Conservation (phyloP, 53 echinoderm and acorn worm species). For the Astropecten irregularis region DNA sequence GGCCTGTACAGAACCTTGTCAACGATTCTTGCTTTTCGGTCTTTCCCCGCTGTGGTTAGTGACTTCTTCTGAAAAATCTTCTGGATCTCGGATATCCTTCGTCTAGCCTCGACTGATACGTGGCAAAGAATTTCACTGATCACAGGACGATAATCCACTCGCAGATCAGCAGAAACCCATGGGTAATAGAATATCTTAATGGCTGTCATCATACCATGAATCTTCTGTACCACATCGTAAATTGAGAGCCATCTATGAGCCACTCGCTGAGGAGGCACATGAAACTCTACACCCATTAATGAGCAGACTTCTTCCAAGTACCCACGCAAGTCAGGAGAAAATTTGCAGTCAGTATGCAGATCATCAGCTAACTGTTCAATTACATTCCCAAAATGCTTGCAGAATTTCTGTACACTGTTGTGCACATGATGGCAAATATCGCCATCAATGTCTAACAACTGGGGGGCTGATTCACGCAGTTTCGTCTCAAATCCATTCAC, state of each 20-base stretch:
- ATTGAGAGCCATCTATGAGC: not conserved
- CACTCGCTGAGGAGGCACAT: not conserved
- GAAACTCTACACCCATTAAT: too few relatives aligned
- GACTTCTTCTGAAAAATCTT: not conserved
- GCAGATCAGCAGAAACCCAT: not conserved
- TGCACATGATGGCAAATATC: not conserved
- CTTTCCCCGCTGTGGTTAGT: not conserved
- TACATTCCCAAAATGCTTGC: not conserved
- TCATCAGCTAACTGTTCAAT: not conserved
- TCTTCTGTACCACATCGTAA: not conserved
- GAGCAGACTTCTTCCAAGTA: not conserved
- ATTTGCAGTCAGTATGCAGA: not conserved
- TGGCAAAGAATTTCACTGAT: too few relatives aligned
- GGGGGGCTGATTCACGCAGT: not conserved
- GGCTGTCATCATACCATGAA: not conserved
- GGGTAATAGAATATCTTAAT: not conserved
- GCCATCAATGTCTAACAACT: too few relatives aligned
- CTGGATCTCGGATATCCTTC: too few relatives aligned
- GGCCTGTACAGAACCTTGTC: not conserved
- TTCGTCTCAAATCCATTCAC: conserved; percentile 38
- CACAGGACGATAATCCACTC: not conserved
- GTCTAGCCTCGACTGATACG: too few relatives aligned
- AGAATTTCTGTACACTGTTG: not conserved
- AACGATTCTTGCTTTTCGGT: not conserved
- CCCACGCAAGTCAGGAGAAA: not conserved